Conservation (phyloP, 2,113 vertebrate genomes). For the Phalacrocorax brasilianus region DNA sequence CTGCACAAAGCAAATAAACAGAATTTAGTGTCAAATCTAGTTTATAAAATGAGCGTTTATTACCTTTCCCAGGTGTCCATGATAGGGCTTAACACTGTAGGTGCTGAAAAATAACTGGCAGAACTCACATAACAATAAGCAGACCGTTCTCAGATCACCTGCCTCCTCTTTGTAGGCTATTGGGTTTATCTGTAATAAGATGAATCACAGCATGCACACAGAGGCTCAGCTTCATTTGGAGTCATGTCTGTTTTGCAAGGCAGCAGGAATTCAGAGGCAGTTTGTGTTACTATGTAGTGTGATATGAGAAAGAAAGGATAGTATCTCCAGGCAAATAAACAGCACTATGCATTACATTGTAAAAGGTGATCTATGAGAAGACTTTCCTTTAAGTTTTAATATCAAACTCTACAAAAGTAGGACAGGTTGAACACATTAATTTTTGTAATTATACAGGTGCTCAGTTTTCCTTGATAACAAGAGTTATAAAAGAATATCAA, state of each 20-base stretch:
- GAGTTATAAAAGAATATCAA: not conserved
- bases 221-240: not conserved
- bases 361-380: not conserved
- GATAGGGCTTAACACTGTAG: conserved; percentile 16
- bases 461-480: not conserved
- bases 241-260: not conserved
- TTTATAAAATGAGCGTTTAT: conserved; percentile 33
- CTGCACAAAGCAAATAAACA: conserved; percentile 49
- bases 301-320: not conserved
- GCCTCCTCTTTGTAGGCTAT: not conserved
- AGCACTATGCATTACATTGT: not conserved
- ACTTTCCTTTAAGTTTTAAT: not conserved
- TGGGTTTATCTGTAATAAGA: not conserved
- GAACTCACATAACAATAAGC: not conserved
- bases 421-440: not conserved
- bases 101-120: conserved; percentile 3
- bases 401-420: not conserved
- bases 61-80: not conserved
- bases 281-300: not conserved
- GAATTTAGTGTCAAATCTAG: conserved; percentile 31
- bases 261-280: not conserved
- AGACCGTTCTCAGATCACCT: not conserved
- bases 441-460: not conserved
- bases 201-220: not conserved
- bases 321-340: not conserved